Base-by-base conservation (phyloP, 2,888 invertebrate genomes). In the Ophion slaviceki region DNA sequence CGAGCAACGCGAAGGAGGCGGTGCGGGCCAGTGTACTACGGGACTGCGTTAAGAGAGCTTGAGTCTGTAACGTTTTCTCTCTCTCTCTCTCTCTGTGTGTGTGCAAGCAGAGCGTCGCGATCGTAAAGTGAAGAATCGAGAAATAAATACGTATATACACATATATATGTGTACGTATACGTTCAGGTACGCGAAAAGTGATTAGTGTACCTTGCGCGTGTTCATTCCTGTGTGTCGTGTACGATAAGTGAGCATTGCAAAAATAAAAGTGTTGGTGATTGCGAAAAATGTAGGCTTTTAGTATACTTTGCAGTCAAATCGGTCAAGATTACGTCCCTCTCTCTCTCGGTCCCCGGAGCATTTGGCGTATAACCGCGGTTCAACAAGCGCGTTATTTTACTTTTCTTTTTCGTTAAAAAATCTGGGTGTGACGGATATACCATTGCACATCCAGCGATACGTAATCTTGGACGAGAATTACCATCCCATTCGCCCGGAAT, bases 391-490 rank as follows among this genome's bases (percentile, higher is more conserved):
- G 80, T 80, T 75, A 11, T 80, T 47, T 47, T 14, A 5, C 53
- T 53, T 53, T 5, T 14, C 47, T 71, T 80, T 76, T 61, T 71
- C 80, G 45, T 70, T 28, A 57, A 59, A 77, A 66, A 64, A 76
- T 77, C 77, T 84, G 84, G 84, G 84, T 84, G 84, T 84, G 84
- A 84, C 84, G 84, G 84, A 84, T 84, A 76, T 84, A 62, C 28
- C 45, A 68, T 70, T 62, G 6, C 59, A 64, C 61, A 70, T 72
- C 59, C 59, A 28, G 32, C 32, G 57, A 66, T 80, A 72, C 80
- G 74, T 71, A 64, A 79, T 79, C 64, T 24, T 7, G 28, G 20
- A 71, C 70, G 64, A 72, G 53, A 36, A 59, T 80, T 64, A 64
- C n/a, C 61, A 2, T 36, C n/a, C 11, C 53, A 14, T 66, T 10